Percentiles rank a stretch among this genome's conserved stretches.
These are phyloP conservation scores for Urechis unicinctus DNA, from an alignment of 2,888 invertebrate genomes.

Conservation along the genomic window DNA sequence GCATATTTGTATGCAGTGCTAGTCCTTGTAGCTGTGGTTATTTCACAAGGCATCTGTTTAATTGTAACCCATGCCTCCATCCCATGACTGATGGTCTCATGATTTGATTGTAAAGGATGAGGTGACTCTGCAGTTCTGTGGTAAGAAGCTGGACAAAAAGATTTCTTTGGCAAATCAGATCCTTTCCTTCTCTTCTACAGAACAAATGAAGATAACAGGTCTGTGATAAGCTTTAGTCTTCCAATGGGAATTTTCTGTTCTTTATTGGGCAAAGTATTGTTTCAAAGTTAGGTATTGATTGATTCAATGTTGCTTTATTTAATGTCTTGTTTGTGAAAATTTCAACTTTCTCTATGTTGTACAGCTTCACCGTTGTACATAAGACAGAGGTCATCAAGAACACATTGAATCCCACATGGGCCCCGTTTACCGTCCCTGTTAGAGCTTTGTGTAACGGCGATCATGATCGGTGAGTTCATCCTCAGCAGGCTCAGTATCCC, in stretches of 20 bases:
- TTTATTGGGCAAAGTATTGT: too few species aligned
- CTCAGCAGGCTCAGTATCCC: too few species aligned
- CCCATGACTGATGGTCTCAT: too few species aligned
- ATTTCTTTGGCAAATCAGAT: conserved; percentile 56
- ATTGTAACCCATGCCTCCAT: too few species aligned
- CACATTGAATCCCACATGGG: conserved; percentile 57
- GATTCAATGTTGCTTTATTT: too few species aligned
- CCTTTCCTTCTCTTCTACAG: conserved; percentile 53
- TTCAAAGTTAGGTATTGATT: background rate
- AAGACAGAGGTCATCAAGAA: conserved; percentile 56
- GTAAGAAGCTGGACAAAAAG: conserved; percentile 53
- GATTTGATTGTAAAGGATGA: conserved; percentile 49
- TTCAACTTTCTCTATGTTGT: conserved; percentile 6
- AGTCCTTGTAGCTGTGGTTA: conserved; percentile 1
- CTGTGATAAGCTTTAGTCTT: background rate
- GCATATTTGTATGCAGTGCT: background rate
- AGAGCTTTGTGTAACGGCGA: conserved; percentile 56
- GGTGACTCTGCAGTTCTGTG: conserved; percentile 47
- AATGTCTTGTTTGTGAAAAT: background rate
- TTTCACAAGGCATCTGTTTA: too few species aligned
- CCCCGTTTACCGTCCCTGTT: conserved; percentile 51
- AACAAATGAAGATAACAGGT: conserved; percentile 50
- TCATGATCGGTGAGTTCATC: conserved; percentile 48
- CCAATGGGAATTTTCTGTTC: too few species aligned
- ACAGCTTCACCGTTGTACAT: conserved; percentile 53